These are phyloP conservation scores for Arctocebus calabarensis DNA, from an alignment of 2,797 vertebrate genomes.

Conservation along the genomic window DNA sequence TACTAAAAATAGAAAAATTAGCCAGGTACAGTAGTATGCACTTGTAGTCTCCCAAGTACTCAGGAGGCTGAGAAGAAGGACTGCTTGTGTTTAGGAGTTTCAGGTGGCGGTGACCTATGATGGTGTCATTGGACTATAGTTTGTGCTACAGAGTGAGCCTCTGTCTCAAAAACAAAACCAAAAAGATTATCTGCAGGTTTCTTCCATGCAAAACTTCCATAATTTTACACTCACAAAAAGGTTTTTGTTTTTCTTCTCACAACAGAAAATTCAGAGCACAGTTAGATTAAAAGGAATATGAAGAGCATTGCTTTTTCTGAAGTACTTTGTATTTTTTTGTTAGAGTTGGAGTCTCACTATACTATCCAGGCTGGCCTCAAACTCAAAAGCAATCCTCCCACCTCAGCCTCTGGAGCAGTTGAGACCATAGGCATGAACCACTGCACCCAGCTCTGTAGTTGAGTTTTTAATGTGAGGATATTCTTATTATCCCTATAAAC, in stretches of 20 bases:
- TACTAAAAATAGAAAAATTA: no score
- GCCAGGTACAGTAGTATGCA: no score
- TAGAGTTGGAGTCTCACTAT: neutral
- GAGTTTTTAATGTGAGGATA: slow-evolving; percentile 51
- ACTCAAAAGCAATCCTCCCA: neutral
- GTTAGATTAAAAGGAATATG: slow-evolving; percentile 19
- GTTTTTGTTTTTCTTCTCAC: neutral
- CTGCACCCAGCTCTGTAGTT: neutral
- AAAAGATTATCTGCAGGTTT: slow-evolving; percentile 33
- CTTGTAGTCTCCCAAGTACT: no score
- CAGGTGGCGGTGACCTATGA: no score
- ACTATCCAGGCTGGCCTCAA: neutral
- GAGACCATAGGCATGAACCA: neutral
- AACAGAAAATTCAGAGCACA: slow-evolving; percentile 40
- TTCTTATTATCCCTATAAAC: neutral
- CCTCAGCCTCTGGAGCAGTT: neutral
- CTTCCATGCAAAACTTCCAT: slow-evolving; percentile 23
- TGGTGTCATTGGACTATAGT: no score
- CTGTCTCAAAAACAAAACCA: no score
- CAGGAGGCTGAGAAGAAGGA: no score
- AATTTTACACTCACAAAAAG: neutral
- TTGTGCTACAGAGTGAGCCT: no score
- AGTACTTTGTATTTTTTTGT: neutral
- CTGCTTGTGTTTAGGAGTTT: no score
- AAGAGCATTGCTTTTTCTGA: slow-evolving; percentile 35